Conservation (phyloP, 2,113 vertebrate genomes). For the Procavia capensis region DNA sequence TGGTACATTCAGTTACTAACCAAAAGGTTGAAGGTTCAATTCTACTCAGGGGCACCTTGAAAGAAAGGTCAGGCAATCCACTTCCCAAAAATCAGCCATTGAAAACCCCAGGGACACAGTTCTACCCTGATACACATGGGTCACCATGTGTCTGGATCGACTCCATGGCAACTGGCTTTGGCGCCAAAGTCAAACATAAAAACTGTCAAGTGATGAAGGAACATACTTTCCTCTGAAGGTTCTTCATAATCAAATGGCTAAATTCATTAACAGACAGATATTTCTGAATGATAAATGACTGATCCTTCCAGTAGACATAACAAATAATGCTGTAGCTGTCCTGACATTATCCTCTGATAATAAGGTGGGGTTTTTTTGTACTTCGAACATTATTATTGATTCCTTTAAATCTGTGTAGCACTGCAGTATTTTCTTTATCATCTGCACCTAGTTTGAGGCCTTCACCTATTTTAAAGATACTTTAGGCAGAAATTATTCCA, state of each 20-base stretch:
- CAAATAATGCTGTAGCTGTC: not conserved
- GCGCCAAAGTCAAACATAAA: not conserved
- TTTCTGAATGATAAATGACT: not conserved
- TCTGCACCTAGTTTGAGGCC: not conserved
- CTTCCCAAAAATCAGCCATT: not conserved
- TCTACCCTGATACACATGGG: too few relatives aligned
- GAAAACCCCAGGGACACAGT: not conserved
- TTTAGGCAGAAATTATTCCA: slow-evolving; percentile 16
- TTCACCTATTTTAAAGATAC: not conserved
- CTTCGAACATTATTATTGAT: not conserved
- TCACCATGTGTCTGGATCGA: not conserved
- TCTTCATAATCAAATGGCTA: not conserved
- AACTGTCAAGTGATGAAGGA: not conserved
- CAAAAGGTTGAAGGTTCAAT: not conserved
- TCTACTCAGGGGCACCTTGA: not conserved
- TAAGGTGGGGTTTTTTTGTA: not conserved
- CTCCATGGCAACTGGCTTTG: not conserved
- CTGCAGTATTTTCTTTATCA: not conserved
- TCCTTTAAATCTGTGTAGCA: not conserved
- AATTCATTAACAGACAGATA: not conserved
- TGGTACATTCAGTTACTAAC: not conserved
- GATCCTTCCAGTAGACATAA: not conserved
- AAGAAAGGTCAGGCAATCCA: not conserved
- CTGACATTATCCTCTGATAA: not conserved
- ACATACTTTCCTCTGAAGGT: not conserved